Conservation (phyloP, 2,113 vertebrate genomes). For the Bufo gargarizans region DNA sequence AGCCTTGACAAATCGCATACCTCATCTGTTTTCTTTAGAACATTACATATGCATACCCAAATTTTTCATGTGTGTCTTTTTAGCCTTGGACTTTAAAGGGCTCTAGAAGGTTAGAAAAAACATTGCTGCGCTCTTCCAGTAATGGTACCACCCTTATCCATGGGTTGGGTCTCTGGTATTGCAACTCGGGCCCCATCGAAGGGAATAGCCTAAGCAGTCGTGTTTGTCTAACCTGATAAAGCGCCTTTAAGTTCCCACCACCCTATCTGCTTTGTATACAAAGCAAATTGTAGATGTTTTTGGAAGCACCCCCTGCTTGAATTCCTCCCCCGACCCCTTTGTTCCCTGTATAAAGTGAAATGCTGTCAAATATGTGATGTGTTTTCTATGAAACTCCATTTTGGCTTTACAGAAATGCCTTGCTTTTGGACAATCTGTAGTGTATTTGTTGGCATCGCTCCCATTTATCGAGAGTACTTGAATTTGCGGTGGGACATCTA, state of each 20-base stretch:
- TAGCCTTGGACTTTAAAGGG: not conserved
- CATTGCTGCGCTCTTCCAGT: not conserved
- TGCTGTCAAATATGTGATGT: not conserved
- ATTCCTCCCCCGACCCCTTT: too few species aligned
- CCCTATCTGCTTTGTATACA: not conserved
- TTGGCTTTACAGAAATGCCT: constrained; percentile 75
- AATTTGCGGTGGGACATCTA: constrained; percentile 67
- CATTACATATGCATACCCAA: constrained; percentile 16
- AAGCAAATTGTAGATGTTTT: not conserved
- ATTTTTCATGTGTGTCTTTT: not conserved
- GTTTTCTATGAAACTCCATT: constrained; percentile 9
- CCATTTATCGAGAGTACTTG: constrained; percentile 71
- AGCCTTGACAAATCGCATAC: constrained; percentile 78
- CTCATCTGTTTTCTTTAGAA: constrained; percentile 67
- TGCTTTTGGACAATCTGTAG: constrained; percentile 92
- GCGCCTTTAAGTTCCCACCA: not conserved
- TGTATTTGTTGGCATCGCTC: constrained; percentile 76
- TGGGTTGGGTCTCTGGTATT: not conserved
- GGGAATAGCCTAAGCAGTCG: not conserved
- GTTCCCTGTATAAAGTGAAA: not conserved
- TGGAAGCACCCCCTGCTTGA: not conserved
- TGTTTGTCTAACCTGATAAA: not conserved
- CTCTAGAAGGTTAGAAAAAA: not conserved
- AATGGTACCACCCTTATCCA: not conserved
- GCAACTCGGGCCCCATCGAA: not conserved